These are phyloP conservation scores for Pseudorectes ferrugineus DNA, from an alignment of 2,113 vertebrate genomes.

Conservation along the genomic window DNA sequence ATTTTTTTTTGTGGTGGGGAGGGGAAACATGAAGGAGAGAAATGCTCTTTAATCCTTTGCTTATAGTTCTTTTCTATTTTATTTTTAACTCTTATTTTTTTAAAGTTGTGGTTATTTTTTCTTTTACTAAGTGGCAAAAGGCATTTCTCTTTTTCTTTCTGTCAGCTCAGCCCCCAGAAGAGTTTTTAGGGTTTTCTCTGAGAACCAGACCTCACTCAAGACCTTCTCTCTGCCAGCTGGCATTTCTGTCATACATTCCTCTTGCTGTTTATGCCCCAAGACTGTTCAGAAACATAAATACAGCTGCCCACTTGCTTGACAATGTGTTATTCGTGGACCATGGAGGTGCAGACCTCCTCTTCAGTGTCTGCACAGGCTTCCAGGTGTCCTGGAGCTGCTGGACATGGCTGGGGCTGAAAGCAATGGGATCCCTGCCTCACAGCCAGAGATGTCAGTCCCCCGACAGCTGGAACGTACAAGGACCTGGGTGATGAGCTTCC, in stretches of 20 bases:
- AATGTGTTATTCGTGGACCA: fast-evolving
- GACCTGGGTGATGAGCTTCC: neutral
- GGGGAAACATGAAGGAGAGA: slow-evolving; percentile 44
- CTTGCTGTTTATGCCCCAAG: neutral
- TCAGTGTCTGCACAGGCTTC: neutral
- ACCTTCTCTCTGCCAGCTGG: neutral
- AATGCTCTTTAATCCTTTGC: slow-evolving; percentile 48
- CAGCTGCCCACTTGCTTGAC: neutral
- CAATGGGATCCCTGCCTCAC: neutral
- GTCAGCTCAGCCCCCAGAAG: neutral
- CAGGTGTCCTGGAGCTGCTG: neutral
- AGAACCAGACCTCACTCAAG: slow-evolving; percentile 9
- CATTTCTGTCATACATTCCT: neutral
- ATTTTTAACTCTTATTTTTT: slow-evolving; percentile 51
- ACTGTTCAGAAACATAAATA: neutral
- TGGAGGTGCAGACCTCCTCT: neutral
- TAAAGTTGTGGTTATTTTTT: slow-evolving; percentile 24
- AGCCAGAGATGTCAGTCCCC: fast-evolving
- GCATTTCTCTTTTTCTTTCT: neutral
- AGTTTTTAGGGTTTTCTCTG: slow-evolving; percentile 9
- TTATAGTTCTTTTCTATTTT: slow-evolving; percentile 17
- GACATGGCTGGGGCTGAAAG: neutral
- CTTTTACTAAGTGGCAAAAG: neutral
- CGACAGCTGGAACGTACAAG: fast-evolving
- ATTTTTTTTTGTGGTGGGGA: slow-evolving; percentile 30